These are phyloP conservation scores for Stratiomys singularior DNA, from an alignment of 2,888 invertebrate species.

Conservation along the genomic window DNA sequence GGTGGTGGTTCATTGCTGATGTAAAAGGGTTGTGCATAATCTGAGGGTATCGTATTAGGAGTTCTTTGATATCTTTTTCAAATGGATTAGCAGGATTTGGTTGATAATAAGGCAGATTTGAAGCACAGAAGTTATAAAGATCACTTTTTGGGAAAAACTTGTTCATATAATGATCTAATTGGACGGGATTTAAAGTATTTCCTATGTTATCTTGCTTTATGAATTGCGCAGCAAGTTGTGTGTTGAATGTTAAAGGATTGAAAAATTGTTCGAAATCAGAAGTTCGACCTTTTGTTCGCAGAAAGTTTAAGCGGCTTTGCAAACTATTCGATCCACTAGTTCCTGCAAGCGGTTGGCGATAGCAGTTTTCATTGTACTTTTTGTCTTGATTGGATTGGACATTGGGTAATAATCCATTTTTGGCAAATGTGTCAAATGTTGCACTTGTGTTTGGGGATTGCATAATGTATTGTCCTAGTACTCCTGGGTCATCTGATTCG, in stretches of 20 bases:
- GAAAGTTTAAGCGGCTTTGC: slow-evolving; percentile 36
- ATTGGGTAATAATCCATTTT: not conserved
- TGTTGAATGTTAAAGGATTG: slow-evolving; percentile 34
- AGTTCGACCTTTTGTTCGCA: slow-evolving; percentile 29
- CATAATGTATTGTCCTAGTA: not conserved
- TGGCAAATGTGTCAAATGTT: not conserved
- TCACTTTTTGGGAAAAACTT: slow-evolving; percentile 5
- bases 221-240: slow-evolving; percentile 20
- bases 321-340: slow-evolving; percentile 8
- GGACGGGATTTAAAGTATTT: not conserved
- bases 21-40: slow-evolving; percentile 2
- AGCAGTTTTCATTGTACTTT: not conserved
- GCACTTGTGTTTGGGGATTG: not conserved
- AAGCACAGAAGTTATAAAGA: not conserved
- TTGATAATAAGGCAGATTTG: slow-evolving; percentile 5
- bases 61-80: slow-evolving; percentile 29
- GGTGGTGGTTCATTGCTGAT: not conserved
- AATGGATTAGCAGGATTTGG: slow-evolving; percentile 4
- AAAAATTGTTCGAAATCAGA: slow-evolving; percentile 36
- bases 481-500: not conserved
- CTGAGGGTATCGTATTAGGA: slow-evolving; percentile 16
- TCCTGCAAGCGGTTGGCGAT: not conserved
- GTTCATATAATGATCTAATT: not conserved
- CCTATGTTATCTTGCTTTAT: slow-evolving; percentile 5
- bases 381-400: slow-evolving; percentile 3